Base-by-base conservation (phyloP, 2,113 vertebrate genomes). In the Astur gentilis region DNA sequence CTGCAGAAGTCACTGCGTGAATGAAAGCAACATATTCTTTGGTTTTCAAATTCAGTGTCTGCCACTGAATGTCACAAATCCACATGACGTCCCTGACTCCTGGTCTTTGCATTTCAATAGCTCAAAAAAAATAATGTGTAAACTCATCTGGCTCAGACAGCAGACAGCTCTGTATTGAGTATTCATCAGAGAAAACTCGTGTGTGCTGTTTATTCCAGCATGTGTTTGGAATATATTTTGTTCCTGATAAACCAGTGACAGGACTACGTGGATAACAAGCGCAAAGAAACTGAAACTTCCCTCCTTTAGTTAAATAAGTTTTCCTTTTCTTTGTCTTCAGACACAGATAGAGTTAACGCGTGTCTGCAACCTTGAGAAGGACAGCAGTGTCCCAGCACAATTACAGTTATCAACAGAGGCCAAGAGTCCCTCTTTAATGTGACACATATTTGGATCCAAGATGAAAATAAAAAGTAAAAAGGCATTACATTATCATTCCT, bases 231-330 rank as follows among this genome's bases (percentile, higher is more conserved):
- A 97, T 95, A 85, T 1, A 91, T 91, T 94, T 81, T 40, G 27
- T 4, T 87, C 77, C 83, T 93, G 89, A 92, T 91, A 93, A 92
- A 91, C 60, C 81, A 85, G 40, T 69, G 80, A 95, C 97, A 95
- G 73, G 13, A 11, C 52, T 78, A 26, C 0, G 2, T 44, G 80
- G 55, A 29, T 66, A 97, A 90, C 92, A 90, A 94, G 38, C 1
- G 1, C 71, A 44, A 71, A 76, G 65, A 49, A 78, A 67, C n/a
- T 18, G 38, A 84, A 82, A 52, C 18, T 94, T 84, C 31, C 29
- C 44, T 19, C 54, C 38, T 94, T 49, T 29, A 26, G 38, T 79
- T 55, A 20, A 95, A 84, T 13, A 66, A 66, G 11, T 67, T 83
- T 67, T 27, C 19, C 15, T 72, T 55, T 9, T 42, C 83, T 88